A percentile compares a stretch with the other conserved stretches of the same genome.
Conservation (phyloP, 2,888 invertebrate genomes). For the Tiliacea aurago region DNA sequence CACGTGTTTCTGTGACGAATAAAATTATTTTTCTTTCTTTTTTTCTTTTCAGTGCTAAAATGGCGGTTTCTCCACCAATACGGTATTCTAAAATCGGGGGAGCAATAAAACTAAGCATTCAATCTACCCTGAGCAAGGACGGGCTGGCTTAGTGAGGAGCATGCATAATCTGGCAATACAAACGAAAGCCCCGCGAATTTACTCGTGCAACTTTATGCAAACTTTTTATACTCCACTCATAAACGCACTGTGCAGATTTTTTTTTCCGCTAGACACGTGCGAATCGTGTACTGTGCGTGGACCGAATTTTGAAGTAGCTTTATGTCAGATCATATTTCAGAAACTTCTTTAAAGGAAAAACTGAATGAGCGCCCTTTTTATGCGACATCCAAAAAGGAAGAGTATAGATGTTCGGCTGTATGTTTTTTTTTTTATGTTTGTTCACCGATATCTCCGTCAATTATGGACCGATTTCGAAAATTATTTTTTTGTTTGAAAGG, state of each 20-base stretch:
- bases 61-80: slow-evolving; percentile 47
- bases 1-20: too few species aligned
- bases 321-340: slow-evolving; percentile 55
- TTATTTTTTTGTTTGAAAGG: too few species aligned
- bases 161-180: slow-evolving; percentile 76
- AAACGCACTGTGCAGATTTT: slow-evolving; percentile 71
- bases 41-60: slow-evolving; percentile 12
- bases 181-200: slow-evolving; percentile 71
- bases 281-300: slow-evolving; percentile 63
- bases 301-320: slow-evolving; percentile 69
- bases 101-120: slow-evolving; percentile 78
- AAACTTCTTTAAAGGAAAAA: slow-evolving; percentile 41
- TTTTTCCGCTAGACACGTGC: slow-evolving; percentile 67
- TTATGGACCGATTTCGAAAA: too few species aligned
- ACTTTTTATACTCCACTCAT: slow-evolving; percentile 70
- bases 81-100: slow-evolving; percentile 67
- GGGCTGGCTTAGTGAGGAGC: slow-evolving; percentile 71
- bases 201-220: slow-evolving; percentile 62
- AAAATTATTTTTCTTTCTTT: too few species aligned
- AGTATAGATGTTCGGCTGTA: too few species aligned
- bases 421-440: too few species aligned
- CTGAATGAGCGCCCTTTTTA: slow-evolving; percentile 12
- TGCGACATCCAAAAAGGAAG: too few species aligned
- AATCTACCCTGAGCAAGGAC: slow-evolving; percentile 70
- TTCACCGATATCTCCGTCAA: too few species aligned